Evolutionary conservation across 2,113 vertebrate species (phyloP), one percentile per base, ranked within the genome.

Genomic region (Rhynchopsitta pachyrhyncha): DNA sequence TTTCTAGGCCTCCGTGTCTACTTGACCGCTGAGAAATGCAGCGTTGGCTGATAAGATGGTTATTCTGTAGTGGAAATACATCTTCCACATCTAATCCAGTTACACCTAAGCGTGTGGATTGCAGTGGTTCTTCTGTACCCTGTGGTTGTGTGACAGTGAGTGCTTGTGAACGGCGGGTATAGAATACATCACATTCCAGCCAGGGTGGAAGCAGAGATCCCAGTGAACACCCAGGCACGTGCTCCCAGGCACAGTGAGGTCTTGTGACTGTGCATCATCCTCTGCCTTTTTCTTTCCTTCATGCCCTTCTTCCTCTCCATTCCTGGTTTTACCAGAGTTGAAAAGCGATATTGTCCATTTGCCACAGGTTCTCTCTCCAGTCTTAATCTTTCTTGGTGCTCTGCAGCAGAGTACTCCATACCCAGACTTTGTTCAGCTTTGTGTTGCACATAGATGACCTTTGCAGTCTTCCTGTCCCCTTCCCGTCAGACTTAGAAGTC

Each of bases 11-110:
- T 88, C 27, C 2, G 0, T 82, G 50, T 90, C 92, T 95, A 50
- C 91, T 96, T 80, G 95, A 82, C 82, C 20, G 5, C 95, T 94
- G 55, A 91, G 92, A 92, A 93, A 86, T 94, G 95, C 80, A 76
- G 60, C 8, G 0, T 31, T 86, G 92, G 11, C 86, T 91, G 89
- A 94, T 93, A 93, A 92, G 80, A 41, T 88, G 57, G 22, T 85
- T 77, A 17, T 90, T 95, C 82, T 79, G 88, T 69, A 82, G 73
- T 50, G 23, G 74, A 84, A 96, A 31, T 79, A 83, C 91, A 78
- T 77, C 69, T 79, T 89, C 82, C 35, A 52, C 57, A 1, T 80
- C 71, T 95, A 93, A 94, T 92, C 68, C 67, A 19, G 57, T 69
- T 87, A 37, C 5, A 20, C 49, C 84, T 78, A 77, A 93, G 80